Conservation (phyloP, 1,140 invertebrate genomes). For the Dreissena rostriformis region DNA sequence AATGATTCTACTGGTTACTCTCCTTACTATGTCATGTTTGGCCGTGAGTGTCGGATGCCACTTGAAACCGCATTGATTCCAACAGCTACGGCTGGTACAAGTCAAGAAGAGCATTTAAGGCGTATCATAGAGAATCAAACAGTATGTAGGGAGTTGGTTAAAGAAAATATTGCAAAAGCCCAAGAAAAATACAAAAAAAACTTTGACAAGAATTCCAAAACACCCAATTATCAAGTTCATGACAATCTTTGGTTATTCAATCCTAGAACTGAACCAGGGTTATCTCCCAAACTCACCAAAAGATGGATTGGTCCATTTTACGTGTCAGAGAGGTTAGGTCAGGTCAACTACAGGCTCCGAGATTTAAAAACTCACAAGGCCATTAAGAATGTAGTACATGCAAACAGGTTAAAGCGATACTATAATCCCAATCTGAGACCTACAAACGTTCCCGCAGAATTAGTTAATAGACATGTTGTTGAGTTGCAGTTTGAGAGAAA, state of each 20-base stretch:
- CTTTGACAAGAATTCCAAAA: conserved; percentile 37
- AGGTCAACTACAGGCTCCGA: conserved; percentile 1
- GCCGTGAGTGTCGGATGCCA: conserved; percentile 38
- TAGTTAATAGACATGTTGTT: neutral
- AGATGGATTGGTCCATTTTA: conserved; percentile 52
- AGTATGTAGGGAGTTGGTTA: conserved; percentile 13
- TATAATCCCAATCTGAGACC: conserved; percentile 19
- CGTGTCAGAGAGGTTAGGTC: neutral
- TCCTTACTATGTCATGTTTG: conserved; percentile 48
- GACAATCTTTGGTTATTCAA: conserved; percentile 49
- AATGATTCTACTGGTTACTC: conserved; percentile 44
- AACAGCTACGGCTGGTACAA: conserved; percentile 20
- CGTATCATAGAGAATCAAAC: conserved; percentile 3
- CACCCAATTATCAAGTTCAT: conserved; percentile 9
- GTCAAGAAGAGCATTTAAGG: conserved; percentile 1
- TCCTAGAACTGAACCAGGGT: neutral
- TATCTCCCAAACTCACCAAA: conserved; percentile 29
- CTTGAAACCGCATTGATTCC: conserved; percentile 50
- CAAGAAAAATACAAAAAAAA: conserved; percentile 45
- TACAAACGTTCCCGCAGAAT: conserved; percentile 11
- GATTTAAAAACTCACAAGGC: conserved; percentile 17
- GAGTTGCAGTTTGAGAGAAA: conserved; percentile 2
- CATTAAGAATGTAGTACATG: conserved; percentile 21
- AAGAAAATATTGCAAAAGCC: conserved; percentile 31
- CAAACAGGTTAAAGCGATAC: conserved; percentile 30